Evolutionary conservation across 2,888 invertebrate genomes (phyloP).

Genomic region (Cryptus armator): DNA sequence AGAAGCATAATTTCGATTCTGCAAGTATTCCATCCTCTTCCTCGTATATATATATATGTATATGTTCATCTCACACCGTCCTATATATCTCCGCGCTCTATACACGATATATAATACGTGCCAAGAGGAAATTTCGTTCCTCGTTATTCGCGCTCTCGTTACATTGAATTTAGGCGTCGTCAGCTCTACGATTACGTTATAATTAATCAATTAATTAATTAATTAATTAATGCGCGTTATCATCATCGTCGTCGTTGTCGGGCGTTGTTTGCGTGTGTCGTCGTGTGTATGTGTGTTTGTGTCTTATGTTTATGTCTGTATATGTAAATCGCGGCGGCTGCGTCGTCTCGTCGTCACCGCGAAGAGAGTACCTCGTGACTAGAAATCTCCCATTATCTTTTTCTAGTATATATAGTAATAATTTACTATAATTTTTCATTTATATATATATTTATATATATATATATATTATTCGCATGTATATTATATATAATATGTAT

Average conservation of each 20-base stretch:
- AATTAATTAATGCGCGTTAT: constrained; percentile 59
- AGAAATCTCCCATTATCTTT: constrained; percentile 75
- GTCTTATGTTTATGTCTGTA: constrained; percentile 41
- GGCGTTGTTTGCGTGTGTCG: constrained; percentile 33
- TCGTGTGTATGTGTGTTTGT: constrained; percentile 58
- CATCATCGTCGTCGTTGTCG: constrained; percentile 62
- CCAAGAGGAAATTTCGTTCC: constrained; percentile 11
- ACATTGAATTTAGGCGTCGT: constrained; percentile 47
- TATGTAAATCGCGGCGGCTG: constrained; percentile 47
- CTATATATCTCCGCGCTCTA: background rate
- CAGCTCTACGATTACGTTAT: constrained; percentile 47
- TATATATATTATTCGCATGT: constrained; percentile 68
- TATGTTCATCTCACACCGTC: background rate
- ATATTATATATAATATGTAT: constrained; percentile 62
- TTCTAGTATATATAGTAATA: constrained; percentile 58
- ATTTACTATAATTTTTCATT: constrained; percentile 64
- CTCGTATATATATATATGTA: background rate
- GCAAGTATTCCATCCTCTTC: background rate
- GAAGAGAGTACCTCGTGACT: constrained; percentile 77
- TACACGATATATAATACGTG: constrained; percentile 10
- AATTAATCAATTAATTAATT: constrained; percentile 55
- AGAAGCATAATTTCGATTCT: constrained; percentile 25
- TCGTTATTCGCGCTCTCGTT: constrained; percentile 46
- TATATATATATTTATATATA: constrained; percentile 72
- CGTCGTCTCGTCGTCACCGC: constrained; percentile 57